A percentile compares a stretch with the other conserved stretches of the same genome.
phyloP scores from a whole-genome alignment of 2,113 vertebrate species.

The Pyxicephalus adspersus region DNA sequence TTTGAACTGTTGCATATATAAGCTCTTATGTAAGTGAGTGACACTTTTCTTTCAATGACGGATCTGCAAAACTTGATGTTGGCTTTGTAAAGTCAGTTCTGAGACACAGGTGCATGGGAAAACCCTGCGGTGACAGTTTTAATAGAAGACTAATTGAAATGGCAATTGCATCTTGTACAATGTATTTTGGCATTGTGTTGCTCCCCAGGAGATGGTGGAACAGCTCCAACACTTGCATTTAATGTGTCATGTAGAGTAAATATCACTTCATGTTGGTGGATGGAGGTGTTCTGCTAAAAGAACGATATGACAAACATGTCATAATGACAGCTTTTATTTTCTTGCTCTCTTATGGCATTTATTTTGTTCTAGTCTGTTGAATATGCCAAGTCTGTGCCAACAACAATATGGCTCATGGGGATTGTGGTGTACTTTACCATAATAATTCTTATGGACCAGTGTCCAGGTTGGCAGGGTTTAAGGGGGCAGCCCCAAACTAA shows the following conservation, averaged over 20 bases:
- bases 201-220: slow-evolving; percentile 17
- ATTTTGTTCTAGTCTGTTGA: not conserved
- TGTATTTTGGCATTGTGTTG: slow-evolving; percentile 39
- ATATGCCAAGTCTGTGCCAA: not conserved
- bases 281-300: slow-evolving; percentile 30
- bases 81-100: not conserved
- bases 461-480: too few species aligned
- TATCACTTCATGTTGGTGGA: not conserved
- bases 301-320: not conserved
- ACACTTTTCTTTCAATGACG: too few species aligned
- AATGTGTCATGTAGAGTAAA: slow-evolving; percentile 34
- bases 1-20: too few species aligned
- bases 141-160: slow-evolving; percentile 49
- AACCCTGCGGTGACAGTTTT: slow-evolving; percentile 42
- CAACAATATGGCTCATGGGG: not conserved
- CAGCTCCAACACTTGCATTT: slow-evolving; percentile 37
- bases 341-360: not conserved
- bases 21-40: too few species aligned
- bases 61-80: too few species aligned
- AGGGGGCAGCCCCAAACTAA: too few species aligned
- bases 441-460: too few species aligned
- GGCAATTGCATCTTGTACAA: slow-evolving; percentile 25
- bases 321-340: not conserved
- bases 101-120: slow-evolving; percentile 30
- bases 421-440: too few species aligned